Base-by-base conservation (phyloP, 1,140 invertebrate genomes). In the Drosophila biarmipes region DNA sequence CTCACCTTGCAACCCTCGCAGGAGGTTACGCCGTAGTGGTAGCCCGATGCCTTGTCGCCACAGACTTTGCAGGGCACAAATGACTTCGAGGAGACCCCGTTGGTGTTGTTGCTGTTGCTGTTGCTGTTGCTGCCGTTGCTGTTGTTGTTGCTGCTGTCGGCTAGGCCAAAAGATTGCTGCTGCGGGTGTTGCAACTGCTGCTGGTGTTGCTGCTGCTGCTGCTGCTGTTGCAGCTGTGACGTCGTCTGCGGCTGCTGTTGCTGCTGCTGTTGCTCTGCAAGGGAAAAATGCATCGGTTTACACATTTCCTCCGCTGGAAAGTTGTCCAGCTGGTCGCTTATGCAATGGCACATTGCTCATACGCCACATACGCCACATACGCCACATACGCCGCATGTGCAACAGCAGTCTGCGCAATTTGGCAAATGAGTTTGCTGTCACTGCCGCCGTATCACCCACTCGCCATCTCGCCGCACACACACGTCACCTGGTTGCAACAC, bases 1-100 rank as follows among this genome's bases (percentile, higher is more conserved):
- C 94, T 95, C 94, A 99, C 98, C 96, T 99, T 99, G 94, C 99
- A 99, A 89, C 99, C 99, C 94, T 99, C 99, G 93, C 99, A 99
- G 57, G 98, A 99, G 86, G 99, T 99, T 68, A 99, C 98, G 31
- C 98, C 99, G 95, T 99, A 99, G 93, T 99, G 98, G 93, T 99
- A 99, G 27, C 99, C 99, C 53, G 98, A 99, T 46, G 99, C 98
- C 92, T 99, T 99, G 93, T 99, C 99, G 29, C 98, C 98, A 93
- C 99, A 99, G n/a, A 99, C 98, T 85, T 98, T 96, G 92, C 99
- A 99, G 35, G 97, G 96, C 72, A 98, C 96, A 92, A 98, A 98
- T 46, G 96, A 95, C 92, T 98, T 98, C 1, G 84, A 89, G 64
- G 90, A 87, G 67, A 90, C 87, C 66, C 78, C 80, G 95, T 94